These are phyloP conservation scores for Notarius quadriscutis DNA, from an alignment of 2,113 vertebrate genomes.

Conservation along the genomic window DNA sequence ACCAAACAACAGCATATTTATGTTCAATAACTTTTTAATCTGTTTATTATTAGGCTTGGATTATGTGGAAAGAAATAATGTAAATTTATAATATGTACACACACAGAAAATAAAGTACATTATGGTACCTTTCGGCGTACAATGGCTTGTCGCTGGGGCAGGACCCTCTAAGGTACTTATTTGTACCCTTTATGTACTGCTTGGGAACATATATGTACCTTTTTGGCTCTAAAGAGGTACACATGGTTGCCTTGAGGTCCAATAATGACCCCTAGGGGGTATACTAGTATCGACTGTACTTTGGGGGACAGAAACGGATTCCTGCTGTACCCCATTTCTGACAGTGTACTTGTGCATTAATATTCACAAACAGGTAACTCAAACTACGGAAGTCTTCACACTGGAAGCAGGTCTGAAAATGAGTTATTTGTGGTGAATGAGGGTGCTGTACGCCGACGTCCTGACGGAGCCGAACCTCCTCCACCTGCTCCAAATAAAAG, in stretches of 20 bases:
- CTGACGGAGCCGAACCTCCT: conserved; percentile 53
- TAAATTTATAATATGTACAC: background rate
- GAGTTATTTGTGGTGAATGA: conserved; percentile 48
- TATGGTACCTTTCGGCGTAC: too few relatives aligned
- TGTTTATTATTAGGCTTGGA: background rate
- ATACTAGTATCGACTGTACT: too few relatives aligned
- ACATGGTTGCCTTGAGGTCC: too few relatives aligned
- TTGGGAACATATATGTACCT: too few relatives aligned
- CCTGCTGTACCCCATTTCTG: too few relatives aligned
- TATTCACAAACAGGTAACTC: conserved; percentile 66
- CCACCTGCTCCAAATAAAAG: conserved; percentile 48
- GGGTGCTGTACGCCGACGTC: conserved; percentile 49
- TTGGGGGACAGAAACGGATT: too few relatives aligned
- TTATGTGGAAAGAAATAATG: background rate
- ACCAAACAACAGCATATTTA: background rate
- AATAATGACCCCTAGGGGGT: too few relatives aligned
- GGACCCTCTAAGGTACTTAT: too few relatives aligned
- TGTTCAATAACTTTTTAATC: background rate
- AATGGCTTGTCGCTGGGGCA: too few relatives aligned
- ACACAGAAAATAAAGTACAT: too few relatives aligned
- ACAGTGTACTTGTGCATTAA: background rate
- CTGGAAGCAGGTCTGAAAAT: conserved; percentile 58
- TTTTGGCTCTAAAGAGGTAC: too few relatives aligned
- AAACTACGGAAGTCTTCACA: conserved; percentile 61
- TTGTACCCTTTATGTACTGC: too few relatives aligned